Evolutionary conservation across 2,888 invertebrate genomes (phyloP).

Genomic region (Hyposoter dolosus): DNA sequence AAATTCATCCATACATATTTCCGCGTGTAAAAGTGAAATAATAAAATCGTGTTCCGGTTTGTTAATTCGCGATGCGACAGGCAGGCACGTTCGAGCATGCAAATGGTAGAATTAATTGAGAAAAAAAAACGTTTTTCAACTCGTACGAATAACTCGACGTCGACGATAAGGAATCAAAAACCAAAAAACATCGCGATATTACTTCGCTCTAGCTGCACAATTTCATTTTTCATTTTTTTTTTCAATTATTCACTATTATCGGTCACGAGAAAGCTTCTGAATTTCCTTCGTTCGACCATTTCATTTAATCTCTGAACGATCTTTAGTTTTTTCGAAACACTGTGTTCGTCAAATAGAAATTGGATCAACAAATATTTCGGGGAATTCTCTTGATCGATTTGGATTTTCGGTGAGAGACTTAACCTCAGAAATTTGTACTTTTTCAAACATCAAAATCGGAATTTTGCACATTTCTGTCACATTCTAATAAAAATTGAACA

Average conservation of each 20-base stretch:
- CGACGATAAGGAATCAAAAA: conserved; percentile 18
- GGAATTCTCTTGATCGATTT: background rate
- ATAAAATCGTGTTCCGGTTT: conserved; percentile 39
- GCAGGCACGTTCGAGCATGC: conserved; percentile 57
- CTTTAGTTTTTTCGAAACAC: background rate
- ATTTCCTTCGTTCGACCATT: background rate
- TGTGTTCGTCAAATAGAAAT: background rate
- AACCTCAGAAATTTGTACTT: background rate
- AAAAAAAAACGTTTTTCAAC: conserved; percentile 72
- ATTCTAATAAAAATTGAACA: background rate
- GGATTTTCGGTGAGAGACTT: background rate
- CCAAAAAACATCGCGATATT: background rate
- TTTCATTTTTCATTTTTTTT: background rate
- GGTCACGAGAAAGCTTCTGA: background rate
- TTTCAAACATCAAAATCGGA: background rate
- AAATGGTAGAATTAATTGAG: conserved; percentile 73
- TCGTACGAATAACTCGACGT: conserved; percentile 21
- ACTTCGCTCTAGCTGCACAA: background rate
- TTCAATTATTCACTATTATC: background rate
- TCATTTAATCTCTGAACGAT: no score
- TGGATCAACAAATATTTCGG: background rate
- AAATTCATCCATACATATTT: background rate
- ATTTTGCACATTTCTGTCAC: background rate
- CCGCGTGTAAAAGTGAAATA: background rate
- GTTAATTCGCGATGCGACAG: conserved; percentile 60